phyloP scores from a whole-genome alignment of 2,113 vertebrate genomes.

The Lanius collurio region DNA sequence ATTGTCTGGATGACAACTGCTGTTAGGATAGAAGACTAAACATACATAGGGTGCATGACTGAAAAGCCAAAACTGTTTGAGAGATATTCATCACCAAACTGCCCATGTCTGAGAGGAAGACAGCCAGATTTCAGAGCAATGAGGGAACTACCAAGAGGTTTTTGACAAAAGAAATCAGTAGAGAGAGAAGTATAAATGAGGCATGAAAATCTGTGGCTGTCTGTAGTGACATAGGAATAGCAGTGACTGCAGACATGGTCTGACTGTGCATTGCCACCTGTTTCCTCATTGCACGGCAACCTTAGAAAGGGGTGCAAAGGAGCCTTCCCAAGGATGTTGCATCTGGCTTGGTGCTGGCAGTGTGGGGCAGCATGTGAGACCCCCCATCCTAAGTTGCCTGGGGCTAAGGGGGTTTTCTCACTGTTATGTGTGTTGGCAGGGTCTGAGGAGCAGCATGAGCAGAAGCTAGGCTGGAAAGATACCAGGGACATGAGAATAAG shows the following conservation, averaged over 20 bases:
- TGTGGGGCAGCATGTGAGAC: background rate
- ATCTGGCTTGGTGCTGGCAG: background rate
- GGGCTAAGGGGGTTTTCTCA: background rate
- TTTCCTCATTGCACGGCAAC: rapidly evolving
- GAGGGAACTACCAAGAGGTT: background rate
- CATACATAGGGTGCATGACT: background rate
- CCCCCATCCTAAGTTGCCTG: background rate
- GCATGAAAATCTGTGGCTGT: background rate
- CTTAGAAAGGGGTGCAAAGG: background rate
- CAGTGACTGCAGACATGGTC: background rate
- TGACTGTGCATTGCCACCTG: rapidly evolving
- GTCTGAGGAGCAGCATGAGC: background rate
- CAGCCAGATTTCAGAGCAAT: background rate
- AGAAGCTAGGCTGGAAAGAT: background rate
- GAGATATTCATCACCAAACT: background rate
- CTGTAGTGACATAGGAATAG: background rate
- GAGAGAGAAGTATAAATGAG: background rate
- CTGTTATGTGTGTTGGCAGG: background rate
- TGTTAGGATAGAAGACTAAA: background rate
- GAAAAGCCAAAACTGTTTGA: background rate
- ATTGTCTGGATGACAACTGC: background rate
- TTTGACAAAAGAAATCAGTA: background rate
- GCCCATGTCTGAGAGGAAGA: background rate
- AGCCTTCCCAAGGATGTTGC: background rate
- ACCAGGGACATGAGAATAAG: rapidly evolving